Evolutionary conservation across 2,797 vertebrate species (phyloP).

Genomic region (Diceros bicornis): DNA sequence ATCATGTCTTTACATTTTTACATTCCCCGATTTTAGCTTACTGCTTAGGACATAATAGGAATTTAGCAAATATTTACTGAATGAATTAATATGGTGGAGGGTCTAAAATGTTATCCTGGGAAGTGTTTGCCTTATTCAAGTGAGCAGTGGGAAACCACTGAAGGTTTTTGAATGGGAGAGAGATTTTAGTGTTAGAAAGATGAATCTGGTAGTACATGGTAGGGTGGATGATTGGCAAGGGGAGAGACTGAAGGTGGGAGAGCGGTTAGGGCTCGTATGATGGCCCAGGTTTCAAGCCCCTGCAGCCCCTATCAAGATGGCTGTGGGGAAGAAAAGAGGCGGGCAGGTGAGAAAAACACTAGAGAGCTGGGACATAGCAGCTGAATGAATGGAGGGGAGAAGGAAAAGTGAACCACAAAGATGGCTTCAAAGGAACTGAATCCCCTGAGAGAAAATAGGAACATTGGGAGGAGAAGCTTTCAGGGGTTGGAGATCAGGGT

Average conservation of each 20-base stretch:
- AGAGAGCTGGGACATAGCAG: background rate
- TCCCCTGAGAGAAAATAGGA: background rate
- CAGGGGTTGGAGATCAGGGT: background rate
- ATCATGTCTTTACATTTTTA: background rate
- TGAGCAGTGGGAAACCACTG: background rate
- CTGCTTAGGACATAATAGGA: background rate
- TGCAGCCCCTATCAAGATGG: background rate
- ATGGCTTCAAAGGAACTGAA: background rate
- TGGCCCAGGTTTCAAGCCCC: background rate
- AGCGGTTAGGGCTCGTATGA: background rate
- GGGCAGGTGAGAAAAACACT: background rate
- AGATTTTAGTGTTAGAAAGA: slow-evolving; percentile 6
- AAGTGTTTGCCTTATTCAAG: background rate
- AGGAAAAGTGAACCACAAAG: background rate
- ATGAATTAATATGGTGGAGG: background rate
- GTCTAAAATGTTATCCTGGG: slow-evolving; percentile 1
- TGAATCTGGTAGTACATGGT: background rate
- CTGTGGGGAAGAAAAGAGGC: background rate
- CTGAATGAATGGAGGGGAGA: background rate
- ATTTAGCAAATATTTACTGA: slow-evolving; percentile 31
- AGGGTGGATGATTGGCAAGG: background rate
- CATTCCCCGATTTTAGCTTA: background rate
- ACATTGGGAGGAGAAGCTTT: background rate
- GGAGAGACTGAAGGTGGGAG: background rate
- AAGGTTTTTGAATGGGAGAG: background rate